Base-by-base conservation (phyloP, 2,797 vertebrate genomes). In the Nyctibius grandis region DNA sequence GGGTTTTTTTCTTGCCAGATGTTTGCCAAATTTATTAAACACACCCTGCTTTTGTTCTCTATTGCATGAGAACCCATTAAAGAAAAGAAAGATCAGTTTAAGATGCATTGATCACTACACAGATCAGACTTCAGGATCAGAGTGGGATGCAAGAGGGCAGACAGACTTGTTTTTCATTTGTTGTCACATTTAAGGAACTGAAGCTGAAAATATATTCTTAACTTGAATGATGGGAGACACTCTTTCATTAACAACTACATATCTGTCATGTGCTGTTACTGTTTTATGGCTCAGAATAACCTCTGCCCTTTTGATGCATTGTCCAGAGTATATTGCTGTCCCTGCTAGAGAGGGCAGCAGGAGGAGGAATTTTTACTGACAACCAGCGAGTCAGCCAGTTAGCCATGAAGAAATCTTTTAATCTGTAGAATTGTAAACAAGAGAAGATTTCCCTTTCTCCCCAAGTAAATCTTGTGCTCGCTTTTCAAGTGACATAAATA, bases 401-500 rank as follows among this genome's bases (percentile, higher is more conserved):
- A 53, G 81, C 83, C 69, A 64, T 54, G 40, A 91, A 88, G 87
- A 96, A 89, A 86, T 84, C 82, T 91, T 96, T 73, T 60, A 57
- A 67, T 80, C 68, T 94, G 40, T 67, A 84, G 26, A 81, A 65
- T 3, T 77, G 60, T 78, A 87, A 80, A 51, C 19, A 70, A 88
- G 54, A 81, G 44, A 85, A 83, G 47, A 61, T 91, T 93, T 79
- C 38, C 54, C 33, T 80, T 79, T 69, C 76, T 86, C 4, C 0
- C 75, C 85, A 84, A 77, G 40, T 90, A 84, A 93, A 81, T 85
- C 69, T 44, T 67, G 50, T 29, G 74, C 61, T 93, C 95, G 95
- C 91, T 97, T 96, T 95, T 87, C 11, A 79, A 48, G 38, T 48
- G 77, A 95, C 89, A 91, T 42, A 53, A 97, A 88, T 81, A 80